These are phyloP conservation scores for Nesoenas mayeri DNA, from an alignment of 2,113 vertebrate species.

Conservation along the genomic window DNA sequence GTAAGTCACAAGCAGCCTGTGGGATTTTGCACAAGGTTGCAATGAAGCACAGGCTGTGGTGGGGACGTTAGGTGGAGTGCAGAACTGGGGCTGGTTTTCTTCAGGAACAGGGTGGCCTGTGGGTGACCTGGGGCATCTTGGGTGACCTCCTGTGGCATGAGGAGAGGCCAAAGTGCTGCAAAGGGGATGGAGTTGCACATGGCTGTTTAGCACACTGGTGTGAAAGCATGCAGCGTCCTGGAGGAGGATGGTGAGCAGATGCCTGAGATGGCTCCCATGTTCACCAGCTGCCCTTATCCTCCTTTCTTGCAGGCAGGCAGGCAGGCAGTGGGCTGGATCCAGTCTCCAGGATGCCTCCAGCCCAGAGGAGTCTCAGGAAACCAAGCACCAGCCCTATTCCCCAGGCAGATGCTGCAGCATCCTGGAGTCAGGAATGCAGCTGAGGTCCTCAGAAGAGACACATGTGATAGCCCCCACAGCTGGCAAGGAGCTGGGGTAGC, in stretches of 20 bases:
- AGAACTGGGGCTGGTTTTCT: background rate
- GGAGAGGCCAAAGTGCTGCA: background rate
- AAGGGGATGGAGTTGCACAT: background rate
- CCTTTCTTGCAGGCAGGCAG: background rate
- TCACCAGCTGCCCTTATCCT: background rate
- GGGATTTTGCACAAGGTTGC: background rate
- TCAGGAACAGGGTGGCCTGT: background rate
- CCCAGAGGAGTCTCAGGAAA: background rate
- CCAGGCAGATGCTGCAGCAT: background rate
- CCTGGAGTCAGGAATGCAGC: background rate
- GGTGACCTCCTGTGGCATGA: background rate
- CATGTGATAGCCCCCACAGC: background rate
- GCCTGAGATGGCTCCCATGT: background rate
- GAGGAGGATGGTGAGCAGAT: background rate
- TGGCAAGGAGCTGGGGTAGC: background rate
- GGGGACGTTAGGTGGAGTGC: rapidly evolving
- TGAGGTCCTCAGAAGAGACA: background rate
- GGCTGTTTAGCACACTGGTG: background rate
- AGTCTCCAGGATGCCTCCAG: background rate
- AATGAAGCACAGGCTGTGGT: background rate
- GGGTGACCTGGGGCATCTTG: background rate
- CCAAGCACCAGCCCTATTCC: background rate
- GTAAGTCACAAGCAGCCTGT: background rate
- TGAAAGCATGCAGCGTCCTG: rapidly evolving
- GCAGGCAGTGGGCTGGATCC: background rate